Base-by-base conservation (phyloP, 35 echinoderm and acorn worm species). In the Hemicentrotus pulcherrimus region DNA sequence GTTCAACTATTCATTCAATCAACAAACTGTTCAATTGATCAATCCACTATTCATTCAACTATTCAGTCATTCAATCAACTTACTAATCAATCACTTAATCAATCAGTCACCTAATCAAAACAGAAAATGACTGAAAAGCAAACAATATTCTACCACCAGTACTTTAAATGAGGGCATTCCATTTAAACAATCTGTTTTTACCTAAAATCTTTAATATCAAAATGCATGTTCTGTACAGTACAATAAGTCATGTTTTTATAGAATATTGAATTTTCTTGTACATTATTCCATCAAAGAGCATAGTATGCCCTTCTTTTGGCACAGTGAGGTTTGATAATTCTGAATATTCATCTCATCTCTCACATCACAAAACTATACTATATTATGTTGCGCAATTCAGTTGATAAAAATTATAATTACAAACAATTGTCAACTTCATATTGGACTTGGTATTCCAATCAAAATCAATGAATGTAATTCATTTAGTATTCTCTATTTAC, bases 201-300 rank as follows among this genome's bases (percentile, higher is more conserved):
- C 7, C 65, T 78, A 78, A 78, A 78, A 78, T 78, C 65, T 78
- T 78, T 78, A 78, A 22, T 78, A 78, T 78, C 65, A 78, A 78
- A 78, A 78, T 78, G 19, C 28, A 78, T 78, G 65, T 78, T 78
- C 22, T 78, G 22, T 78, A 78, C 65, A 78, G 5, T 78, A 22
- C 28, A 78, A 78, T n/a, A 78, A 78, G 19, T 5, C 19, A 28
- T 78, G 65, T 28, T 78, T 41, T 70, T 78, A 78, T n/a, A 78
- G 24, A 78, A 78, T 78, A 3, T 55, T 55, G 50, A 55, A 6
- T 78, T 78, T 28, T 28, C 16, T 78, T 78, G 19, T 78, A 78
- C 65, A 78, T 78, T 28, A 78, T 78, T 78, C 4, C 65, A 59
- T 78, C 7, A 78, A n/a, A 78, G 28, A 78, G n/a, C 1, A n/a